Base-by-base conservation (phyloP, 2,797 vertebrate genomes). In the Rhodeus uyekii region DNA sequence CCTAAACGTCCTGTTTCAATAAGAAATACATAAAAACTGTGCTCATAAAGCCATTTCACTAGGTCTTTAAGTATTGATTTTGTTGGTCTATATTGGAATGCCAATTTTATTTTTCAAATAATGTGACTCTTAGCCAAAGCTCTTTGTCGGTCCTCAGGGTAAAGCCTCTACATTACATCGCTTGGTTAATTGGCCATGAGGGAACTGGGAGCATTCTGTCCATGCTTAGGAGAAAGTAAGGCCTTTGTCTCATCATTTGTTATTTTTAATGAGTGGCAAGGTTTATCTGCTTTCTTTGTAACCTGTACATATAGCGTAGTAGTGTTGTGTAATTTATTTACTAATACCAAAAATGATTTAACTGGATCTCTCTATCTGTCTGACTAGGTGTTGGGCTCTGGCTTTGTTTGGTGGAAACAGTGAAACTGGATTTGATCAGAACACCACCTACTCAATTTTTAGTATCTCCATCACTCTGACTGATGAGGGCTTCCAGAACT, bases 151-250 rank as follows among this genome's bases (percentile, higher is more conserved):
- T 60, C 50, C 39, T 60, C 88, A 99, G 98, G 90, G 97, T 98
- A 88, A 99, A 99, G 87, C 98, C 98, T 83, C 96, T 99, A 89
- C 96, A 98, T 93, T 99, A 98, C 89, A 97, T 99, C 88, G 97
- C 97, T 27, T 99, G 98, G 97, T 91, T 99, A 90, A 97, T 98
- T 90, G 97, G 97, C 90, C 97, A 99, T 34, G 97, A 99, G 95
- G 98, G 98, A 87, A 96, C 95, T 92, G 98, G 98, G 91, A 98
- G 97, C 86, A 95, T 99, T 92, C 96, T 99, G 88, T 99, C 97
- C 63, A 91, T 96, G 84, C 96, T 98, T 87, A 95, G 97, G 86
- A 98, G 95, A 91, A 98, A 96, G 98, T 97, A 95, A 91, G 96
- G 92, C 24, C 58, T 32, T 86, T 86, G 87, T 86, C 84, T 38